phyloP scores from a whole-genome alignment of 1,140 invertebrate species.

The Megalonaias nervosa region DNA sequence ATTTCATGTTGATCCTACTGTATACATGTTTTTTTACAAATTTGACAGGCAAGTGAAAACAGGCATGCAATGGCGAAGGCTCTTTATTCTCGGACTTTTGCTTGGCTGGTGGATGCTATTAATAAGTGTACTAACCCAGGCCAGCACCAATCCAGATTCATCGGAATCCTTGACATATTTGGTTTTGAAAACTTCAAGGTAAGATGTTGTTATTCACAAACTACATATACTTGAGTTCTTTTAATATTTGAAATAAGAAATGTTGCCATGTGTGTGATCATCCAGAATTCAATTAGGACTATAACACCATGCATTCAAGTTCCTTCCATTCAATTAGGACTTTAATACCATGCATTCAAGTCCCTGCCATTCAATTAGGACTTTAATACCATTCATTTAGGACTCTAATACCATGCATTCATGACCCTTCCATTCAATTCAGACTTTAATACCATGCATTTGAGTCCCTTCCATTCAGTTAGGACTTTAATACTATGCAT shows the following conservation, averaged over 20 bases:
- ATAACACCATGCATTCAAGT: neutral
- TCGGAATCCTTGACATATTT: constrained; percentile 99
- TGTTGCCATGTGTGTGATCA: neutral
- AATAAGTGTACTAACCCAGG: constrained; percentile 97
- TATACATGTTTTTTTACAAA: neutral
- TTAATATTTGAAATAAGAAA: constrained; percentile 3
- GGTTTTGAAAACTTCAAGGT: constrained; percentile 99
- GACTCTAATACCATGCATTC: neutral
- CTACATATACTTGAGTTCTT: neutral
- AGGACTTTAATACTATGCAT: neutral
- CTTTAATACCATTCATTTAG: neutral
- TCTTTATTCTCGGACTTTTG: constrained; percentile 98
- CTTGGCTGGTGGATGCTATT: constrained; percentile 97
- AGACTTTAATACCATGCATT: neutral
- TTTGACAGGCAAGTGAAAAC: constrained; percentile 84
- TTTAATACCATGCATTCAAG: neutral
- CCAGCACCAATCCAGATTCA: constrained; percentile 96
- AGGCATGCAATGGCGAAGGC: constrained; percentile 98
- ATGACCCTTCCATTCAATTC: neutral
- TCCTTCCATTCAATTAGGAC: neutral
- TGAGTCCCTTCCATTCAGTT: neutral
- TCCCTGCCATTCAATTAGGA: neutral
- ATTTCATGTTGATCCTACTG: too few species aligned
- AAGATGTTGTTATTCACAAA: constrained; percentile 24
- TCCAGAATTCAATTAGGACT: constrained; percentile 2